Conservation (phyloP, 2,797 vertebrate genomes). For the Periparus ater region DNA sequence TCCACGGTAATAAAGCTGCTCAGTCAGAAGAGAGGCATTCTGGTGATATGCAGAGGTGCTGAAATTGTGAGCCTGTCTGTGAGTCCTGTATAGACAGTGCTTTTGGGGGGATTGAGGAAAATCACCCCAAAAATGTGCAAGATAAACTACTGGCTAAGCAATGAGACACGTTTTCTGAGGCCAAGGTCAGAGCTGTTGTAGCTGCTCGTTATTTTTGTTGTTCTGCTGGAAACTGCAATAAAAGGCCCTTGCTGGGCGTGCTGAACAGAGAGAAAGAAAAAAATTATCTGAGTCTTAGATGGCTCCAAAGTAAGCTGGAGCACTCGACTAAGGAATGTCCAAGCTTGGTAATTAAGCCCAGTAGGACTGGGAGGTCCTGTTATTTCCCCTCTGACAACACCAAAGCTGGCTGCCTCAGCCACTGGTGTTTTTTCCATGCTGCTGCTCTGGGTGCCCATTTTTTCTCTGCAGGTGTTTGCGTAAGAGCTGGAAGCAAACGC, state of each 20-base stretch:
- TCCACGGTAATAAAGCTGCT: not conserved
- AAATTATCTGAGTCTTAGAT: not conserved
- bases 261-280: not conserved
- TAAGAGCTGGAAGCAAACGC: not conserved
- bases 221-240: not conserved
- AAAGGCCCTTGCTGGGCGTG: not conserved
- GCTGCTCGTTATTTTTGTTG: not conserved
- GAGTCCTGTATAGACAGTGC: not conserved
- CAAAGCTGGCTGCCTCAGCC: not conserved
- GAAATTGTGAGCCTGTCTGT: not conserved
- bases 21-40: not conserved
- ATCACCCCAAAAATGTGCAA: not conserved
- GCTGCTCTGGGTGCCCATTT: not conserved
- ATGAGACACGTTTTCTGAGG: not conserved
- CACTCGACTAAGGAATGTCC: not conserved
- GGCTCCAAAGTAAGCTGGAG: not conserved
- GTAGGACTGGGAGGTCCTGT: not conserved
- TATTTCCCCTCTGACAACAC: not conserved
- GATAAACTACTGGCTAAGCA: not conserved
- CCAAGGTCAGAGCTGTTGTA: not conserved
- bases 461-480: not conserved
- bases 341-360: not conserved
- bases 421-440: not conserved
- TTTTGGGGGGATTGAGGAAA: not conserved
- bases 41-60: not conserved